A percentile compares a stretch with the other conserved stretches of the same genome.
Evolutionary conservation across 2,888 invertebrate species (phyloP).

Genomic region (Lasioglossum oenotherae): DNA sequence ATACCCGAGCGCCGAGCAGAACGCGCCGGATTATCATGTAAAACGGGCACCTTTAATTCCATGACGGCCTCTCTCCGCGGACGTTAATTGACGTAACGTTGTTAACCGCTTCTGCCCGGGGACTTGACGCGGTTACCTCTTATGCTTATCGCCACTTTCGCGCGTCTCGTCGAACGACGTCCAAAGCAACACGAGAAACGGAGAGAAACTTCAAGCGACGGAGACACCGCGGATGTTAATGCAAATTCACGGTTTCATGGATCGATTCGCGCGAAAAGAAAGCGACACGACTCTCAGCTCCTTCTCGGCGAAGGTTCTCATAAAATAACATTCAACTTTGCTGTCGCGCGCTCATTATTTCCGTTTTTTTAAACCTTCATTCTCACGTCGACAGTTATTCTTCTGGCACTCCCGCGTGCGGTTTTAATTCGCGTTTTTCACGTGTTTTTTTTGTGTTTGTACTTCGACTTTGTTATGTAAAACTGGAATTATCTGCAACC

Average conservation of each 20-base stretch:
- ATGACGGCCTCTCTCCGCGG: background rate
- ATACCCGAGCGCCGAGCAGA: background rate
- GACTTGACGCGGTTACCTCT: background rate
- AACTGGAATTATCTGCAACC: too few relatives aligned
- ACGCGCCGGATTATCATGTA: conserved; percentile 22
- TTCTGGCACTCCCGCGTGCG: background rate
- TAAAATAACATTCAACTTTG: background rate
- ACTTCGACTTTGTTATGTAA: too few relatives aligned
- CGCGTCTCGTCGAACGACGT: background rate
- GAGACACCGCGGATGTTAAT: background rate
- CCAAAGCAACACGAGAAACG: background rate
- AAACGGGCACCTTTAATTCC: conserved; percentile 28
- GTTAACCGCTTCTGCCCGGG: conserved; percentile 13
- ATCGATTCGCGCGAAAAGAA: background rate
- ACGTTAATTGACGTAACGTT: conserved; percentile 22
- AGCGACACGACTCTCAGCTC: background rate
- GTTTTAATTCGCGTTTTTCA: too few relatives aligned
- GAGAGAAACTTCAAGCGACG: background rate
- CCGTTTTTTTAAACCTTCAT: background rate
- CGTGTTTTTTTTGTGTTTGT: too few relatives aligned
- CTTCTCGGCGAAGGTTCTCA: background rate
- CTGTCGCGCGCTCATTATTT: background rate
- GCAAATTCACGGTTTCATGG: background rate
- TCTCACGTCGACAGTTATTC: background rate
- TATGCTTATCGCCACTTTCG: background rate